Conservation (phyloP, 2,888 invertebrate species). For the Drosophila setosimentum region DNA sequence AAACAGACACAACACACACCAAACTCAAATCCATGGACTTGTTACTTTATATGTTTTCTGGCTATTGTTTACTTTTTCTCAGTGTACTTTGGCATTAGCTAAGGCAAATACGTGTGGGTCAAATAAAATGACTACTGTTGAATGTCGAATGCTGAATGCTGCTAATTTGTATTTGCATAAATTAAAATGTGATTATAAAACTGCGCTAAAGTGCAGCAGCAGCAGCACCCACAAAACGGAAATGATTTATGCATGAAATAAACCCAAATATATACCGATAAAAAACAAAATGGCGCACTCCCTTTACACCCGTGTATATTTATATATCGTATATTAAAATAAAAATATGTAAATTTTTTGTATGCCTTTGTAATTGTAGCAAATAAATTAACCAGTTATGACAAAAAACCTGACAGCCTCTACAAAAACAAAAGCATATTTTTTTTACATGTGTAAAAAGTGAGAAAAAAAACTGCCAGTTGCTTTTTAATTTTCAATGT, state of each 20-base stretch:
- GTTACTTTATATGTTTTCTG: constrained; percentile 5
- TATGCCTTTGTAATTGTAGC: constrained; percentile 79
- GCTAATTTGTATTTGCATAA: constrained; percentile 79
- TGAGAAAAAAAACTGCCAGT: constrained; percentile 32
- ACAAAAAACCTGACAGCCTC: constrained; percentile 41
- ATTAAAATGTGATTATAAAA: constrained; percentile 80
- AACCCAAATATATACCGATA: constrained; percentile 61
- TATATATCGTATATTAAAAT: constrained; percentile 36
- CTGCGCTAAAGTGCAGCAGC: constrained; percentile 55
- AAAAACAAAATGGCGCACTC: constrained; percentile 60
- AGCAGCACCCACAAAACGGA: constrained; percentile 46
- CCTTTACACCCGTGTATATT: constrained; percentile 8
- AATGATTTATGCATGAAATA: constrained; percentile 78
- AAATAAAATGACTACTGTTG: constrained; percentile 12
- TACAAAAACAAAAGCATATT: constrained; percentile 3
- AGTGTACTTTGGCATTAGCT: constrained; percentile 66
- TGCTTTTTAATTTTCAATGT: constrained; percentile 75
- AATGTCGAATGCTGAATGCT: constrained; percentile 10
- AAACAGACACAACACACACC: constrained; percentile 9
- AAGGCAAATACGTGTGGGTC: constrained; percentile 49
- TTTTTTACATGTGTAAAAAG: constrained; percentile 2
- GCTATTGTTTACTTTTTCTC: constrained; percentile 18
- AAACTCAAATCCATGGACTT: not conserved
- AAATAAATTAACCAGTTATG: constrained; percentile 78
- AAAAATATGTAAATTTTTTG: constrained; percentile 46